Conservation (phyloP, 2,888 invertebrate genomes). For the Alloscopus bannaensis region DNA sequence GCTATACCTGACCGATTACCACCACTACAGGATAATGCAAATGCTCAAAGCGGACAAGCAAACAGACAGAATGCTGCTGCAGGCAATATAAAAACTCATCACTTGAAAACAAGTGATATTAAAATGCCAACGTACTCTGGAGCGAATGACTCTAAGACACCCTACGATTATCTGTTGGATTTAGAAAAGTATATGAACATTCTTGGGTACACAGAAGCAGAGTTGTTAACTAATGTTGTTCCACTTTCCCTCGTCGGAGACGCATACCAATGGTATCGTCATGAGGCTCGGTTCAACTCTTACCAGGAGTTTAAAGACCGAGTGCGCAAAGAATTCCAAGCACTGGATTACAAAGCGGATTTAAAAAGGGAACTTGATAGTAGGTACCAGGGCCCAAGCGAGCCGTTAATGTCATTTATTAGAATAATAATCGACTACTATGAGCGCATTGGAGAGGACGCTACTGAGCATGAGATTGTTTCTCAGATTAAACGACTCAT, state of each 20-base stretch:
- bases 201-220: slow-evolving; percentile 44
- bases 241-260: slow-evolving; percentile 48
- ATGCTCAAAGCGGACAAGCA: background rate
- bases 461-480: slow-evolving; percentile 20
- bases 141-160: slow-evolving; percentile 50
- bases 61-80: background rate
- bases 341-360: slow-evolving; percentile 52
- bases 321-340: slow-evolving; percentile 55
- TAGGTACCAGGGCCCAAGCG: slow-evolving; percentile 56
- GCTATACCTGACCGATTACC: background rate
- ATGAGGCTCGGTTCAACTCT: slow-evolving; percentile 32
- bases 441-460: slow-evolving; percentile 35
- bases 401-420: slow-evolving; percentile 46
- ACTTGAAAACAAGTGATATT: slow-evolving; percentile 56
- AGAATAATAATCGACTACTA: slow-evolving; percentile 43
- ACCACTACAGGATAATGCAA: no score
- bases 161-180: slow-evolving; percentile 60
- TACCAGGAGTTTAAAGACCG: slow-evolving; percentile 41
- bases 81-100: no score
- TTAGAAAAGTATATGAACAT: slow-evolving; percentile 47
- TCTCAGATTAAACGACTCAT: slow-evolving; percentile 24
- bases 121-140: slow-evolving; percentile 57
- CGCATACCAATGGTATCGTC: slow-evolving; percentile 58
- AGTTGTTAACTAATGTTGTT: slow-evolving; percentile 53
- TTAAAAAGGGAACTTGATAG: slow-evolving; percentile 50